phyloP scores from a whole-genome alignment of 2,888 invertebrate genomes.

The Schizaphis graminum region DNA sequence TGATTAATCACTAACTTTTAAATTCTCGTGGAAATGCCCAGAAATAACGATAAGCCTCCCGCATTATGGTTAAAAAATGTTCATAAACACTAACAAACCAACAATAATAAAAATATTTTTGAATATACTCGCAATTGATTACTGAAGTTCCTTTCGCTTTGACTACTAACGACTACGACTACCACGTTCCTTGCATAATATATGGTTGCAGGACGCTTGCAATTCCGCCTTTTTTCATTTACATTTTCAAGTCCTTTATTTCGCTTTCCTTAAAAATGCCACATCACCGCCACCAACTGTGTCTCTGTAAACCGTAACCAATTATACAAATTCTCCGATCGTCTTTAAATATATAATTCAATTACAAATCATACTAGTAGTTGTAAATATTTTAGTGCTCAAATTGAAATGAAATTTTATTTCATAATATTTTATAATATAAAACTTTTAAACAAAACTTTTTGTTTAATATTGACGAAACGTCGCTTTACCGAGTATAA shows the following conservation, averaged over 20 bases:
- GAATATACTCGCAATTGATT: not conserved
- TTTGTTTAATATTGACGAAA: not conserved
- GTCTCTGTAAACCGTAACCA: not conserved
- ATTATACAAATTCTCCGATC: not conserved
- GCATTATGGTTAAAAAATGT: too few species aligned
- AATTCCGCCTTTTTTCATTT: not conserved
- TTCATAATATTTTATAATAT: not conserved
- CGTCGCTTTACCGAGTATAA: not conserved
- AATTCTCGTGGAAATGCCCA: not conserved
- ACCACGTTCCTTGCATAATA: too few species aligned
- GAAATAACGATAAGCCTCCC: not conserved
- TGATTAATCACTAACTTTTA: not conserved
- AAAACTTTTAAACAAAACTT: not conserved
- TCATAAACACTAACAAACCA: not conserved
- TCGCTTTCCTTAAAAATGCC: not conserved
- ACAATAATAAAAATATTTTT: not conserved
- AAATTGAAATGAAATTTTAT: too few species aligned
- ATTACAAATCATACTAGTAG: not conserved
- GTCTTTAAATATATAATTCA: not conserved
- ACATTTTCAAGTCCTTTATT: not conserved
- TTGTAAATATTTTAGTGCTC: not conserved
- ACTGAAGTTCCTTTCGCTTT: not conserved
- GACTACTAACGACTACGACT: not conserved
- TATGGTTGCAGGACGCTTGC: not conserved
- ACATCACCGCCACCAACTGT: not conserved